Percentiles rank a stretch among this genome's conserved stretches.
Conservation (phyloP, 2,113 vertebrate genomes). For the Ameiurus melas region DNA sequence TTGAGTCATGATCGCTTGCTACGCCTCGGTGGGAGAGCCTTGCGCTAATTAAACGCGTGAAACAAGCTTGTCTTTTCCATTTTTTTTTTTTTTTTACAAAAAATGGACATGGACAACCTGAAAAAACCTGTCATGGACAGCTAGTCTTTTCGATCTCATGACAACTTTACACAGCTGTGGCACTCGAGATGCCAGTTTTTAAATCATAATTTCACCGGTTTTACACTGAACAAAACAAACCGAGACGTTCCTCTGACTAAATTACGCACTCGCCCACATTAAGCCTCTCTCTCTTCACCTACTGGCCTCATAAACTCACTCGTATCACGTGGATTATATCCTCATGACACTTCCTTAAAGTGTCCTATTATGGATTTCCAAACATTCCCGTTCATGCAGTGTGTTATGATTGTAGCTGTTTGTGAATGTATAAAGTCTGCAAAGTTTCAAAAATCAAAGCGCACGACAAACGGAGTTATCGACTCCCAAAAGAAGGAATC, state of each 20-base stretch:
- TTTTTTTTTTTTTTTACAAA: no score
- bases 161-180: neutral
- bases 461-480: no score
- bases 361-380: no score
- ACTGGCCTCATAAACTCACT: neutral
- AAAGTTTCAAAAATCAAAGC: no score
- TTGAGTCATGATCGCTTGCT: neutral
- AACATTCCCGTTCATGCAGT: no score
- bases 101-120: no score
- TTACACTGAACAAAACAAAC: neutral
- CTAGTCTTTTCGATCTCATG: neutral
- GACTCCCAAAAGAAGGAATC: no score
- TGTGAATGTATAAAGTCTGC: no score
- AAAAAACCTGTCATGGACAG: neutral
- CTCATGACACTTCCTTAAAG: neutral
- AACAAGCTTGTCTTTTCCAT: no score
- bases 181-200: neutral
- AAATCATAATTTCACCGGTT: neutral
- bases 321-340: neutral
- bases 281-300: neutral
- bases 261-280: neutral
- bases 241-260: neutral
- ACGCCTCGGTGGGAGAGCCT: neutral
- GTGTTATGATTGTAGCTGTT: no score
- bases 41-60: neutral